Evolutionary conservation across 2,888 invertebrate genomes (phyloP), one percentile per base, ranked within the genome.

Genomic region (Folsomia candida): DNA sequence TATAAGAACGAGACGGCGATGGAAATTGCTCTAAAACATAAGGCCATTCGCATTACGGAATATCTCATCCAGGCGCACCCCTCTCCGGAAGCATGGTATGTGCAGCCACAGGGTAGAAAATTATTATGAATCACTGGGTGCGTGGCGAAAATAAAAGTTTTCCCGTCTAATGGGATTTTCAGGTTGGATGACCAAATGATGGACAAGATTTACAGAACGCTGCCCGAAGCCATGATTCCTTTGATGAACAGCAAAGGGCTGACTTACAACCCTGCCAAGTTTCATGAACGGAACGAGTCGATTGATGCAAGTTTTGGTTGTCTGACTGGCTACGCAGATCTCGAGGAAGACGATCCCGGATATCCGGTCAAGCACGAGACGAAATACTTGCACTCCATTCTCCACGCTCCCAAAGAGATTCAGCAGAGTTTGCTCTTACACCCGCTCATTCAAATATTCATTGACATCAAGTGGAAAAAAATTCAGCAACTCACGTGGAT

Each of bases 181-280:
- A 74, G 75, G 75, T 24, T 75, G 27, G 69, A 71, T 27, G 75
- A 75, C 59, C 66, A 70, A 1, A 57, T 73, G 65, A 51, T 75
- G 27, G 26, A 51, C 18, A 71, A 64, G 29, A 75, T 75, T 24
- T 75, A 75, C 66, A 57, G 60, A 2, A 63, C 57, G 14, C 66
- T 75, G 6, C 75, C 75, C 9, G 75, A 75, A 37, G 73, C 75
- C 4, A 73, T 75, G 75, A 66, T 73, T 9, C 75, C 75, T n/a
- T 60, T 75, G n/a, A 73, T 75, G 73, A 70, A 75, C 51, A 68
- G 71, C 47, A 58, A 73, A 65, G 66, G 72, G 24, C 60, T 75
- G 27, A 29, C 29, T 3, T 75, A 75, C 69, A 71, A 73, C 37
- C 75, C 75, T 18, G 72, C 75, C 2, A 70, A 66, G 24, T 75